Percentiles rank a stretch among this genome's conserved stretches.
These are phyloP conservation scores for Arizona elegans DNA, from an alignment of 2,113 vertebrate genomes.

Conservation along the genomic window DNA sequence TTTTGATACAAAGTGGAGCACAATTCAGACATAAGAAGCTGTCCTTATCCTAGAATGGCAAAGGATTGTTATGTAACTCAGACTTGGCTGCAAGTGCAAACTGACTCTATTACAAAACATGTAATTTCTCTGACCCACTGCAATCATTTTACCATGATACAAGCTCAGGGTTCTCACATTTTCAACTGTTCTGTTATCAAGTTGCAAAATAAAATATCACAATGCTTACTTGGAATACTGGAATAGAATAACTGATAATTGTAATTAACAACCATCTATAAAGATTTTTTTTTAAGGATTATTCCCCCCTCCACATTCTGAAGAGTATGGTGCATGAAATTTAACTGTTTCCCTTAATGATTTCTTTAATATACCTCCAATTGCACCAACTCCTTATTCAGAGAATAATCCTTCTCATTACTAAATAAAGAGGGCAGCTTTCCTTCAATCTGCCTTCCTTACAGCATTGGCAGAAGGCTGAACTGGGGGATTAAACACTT, in stretches of 20 bases:
- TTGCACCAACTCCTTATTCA: background rate
- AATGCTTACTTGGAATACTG: background rate
- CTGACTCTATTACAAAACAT: background rate
- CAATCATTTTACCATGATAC: background rate
- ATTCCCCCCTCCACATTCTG: background rate
- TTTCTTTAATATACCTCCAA: background rate
- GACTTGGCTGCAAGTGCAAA: background rate
- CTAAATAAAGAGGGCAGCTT: background rate
- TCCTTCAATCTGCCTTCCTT: background rate
- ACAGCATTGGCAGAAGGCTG: background rate
- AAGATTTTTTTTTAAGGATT: background rate
- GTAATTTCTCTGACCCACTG: background rate
- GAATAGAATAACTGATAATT: background rate
- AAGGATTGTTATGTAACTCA: constrained; percentile 6
- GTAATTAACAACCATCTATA: background rate
- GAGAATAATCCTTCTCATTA: constrained; percentile 6
- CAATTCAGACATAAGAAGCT: background rate
- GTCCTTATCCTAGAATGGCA: background rate
- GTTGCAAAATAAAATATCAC: background rate
- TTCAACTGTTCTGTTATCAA: background rate
- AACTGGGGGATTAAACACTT: background rate
- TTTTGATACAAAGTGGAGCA: background rate
- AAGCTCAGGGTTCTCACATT: background rate
- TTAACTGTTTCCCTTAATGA: background rate
- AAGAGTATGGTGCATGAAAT: background rate